Conservation (phyloP, 2,113 vertebrate genomes). For the Tachysurus fulvidraco region DNA sequence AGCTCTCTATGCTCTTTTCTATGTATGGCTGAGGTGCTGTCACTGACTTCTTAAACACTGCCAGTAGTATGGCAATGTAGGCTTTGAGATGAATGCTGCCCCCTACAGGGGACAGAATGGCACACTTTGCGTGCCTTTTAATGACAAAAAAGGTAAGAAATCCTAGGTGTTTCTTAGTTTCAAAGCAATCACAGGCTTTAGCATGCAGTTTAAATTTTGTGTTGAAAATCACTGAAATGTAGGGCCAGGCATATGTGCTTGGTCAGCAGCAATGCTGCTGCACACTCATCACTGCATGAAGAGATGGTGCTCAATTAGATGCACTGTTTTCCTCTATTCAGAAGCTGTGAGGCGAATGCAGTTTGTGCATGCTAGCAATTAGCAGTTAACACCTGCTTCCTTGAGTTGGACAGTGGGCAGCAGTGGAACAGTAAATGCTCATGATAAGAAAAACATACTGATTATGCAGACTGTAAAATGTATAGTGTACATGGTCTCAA, state of each 20-base stretch:
- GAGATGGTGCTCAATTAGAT: constrained; percentile 6
- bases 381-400: constrained; percentile 56
- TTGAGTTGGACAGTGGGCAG: constrained; percentile 55
- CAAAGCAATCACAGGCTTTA: background rate
- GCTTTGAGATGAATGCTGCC: constrained; percentile 28
- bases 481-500: constrained; percentile 41
- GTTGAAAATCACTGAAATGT: background rate
- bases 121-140: constrained; percentile 53
- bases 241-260: background rate
- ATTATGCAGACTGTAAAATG: constrained; percentile 31
- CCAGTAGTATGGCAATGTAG: background rate
- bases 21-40: background rate
- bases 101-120: constrained; percentile 29
- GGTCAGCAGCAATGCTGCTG: background rate
- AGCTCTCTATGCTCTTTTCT: constrained; percentile 14
- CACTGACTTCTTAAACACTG: background rate
- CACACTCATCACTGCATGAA: background rate
- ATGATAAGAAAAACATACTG: constrained; percentile 27
- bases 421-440: constrained; percentile 58
- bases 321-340: constrained; percentile 43
- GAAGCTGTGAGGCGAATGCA: constrained; percentile 15
- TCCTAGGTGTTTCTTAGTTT: constrained; percentile 5
- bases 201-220: background rate
- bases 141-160: constrained; percentile 61
- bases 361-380: constrained; percentile 34